phyloP scores from a whole-genome alignment of 2,113 vertebrate species.

The Xiphophorus hellerii region DNA sequence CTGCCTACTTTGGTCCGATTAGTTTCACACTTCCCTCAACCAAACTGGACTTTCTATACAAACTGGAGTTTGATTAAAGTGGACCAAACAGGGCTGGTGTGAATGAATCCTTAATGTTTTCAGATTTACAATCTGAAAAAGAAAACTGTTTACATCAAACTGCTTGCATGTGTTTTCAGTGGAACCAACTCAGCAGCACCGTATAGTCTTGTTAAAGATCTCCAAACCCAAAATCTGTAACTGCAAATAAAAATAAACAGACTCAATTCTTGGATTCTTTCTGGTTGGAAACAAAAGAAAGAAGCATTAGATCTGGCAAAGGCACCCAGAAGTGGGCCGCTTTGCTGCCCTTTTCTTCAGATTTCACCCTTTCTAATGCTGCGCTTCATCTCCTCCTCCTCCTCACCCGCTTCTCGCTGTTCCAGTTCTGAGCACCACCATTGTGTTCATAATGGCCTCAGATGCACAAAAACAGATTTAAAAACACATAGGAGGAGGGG shows the following conservation, averaged over 20 bases:
- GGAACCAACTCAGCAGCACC: not conserved
- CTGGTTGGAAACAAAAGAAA: not conserved
- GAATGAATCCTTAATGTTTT: not conserved
- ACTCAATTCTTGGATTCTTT: conserved; percentile 8
- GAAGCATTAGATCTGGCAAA: not conserved
- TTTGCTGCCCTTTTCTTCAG: conserved; percentile 9
- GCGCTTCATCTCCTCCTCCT: conserved; percentile 14
- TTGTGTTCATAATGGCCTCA: conserved; percentile 40
- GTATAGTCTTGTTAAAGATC: conserved; percentile 4
- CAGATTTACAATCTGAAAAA: conserved; percentile 29
- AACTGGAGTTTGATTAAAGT: no score
- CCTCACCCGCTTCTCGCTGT: conserved; percentile 7
- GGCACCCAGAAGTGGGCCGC: conserved; percentile 6
- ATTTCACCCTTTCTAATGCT: conserved; percentile 17
- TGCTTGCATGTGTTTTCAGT: conserved; percentile 7
- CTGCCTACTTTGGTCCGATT: no score
- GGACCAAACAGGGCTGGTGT: no score
- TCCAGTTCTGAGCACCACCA: conserved; percentile 24
- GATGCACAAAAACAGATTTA: conserved; percentile 45
- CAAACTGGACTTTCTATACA: no score
- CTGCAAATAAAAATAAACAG: conserved; percentile 22
- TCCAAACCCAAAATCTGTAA: conserved; percentile 19
- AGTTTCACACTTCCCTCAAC: no score
- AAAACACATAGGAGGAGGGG: conserved; percentile 35
- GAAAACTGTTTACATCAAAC: conserved; percentile 24